phyloP scores from a whole-genome alignment of 2,888 invertebrate genomes.

The Sicus ferrugineus region DNA sequence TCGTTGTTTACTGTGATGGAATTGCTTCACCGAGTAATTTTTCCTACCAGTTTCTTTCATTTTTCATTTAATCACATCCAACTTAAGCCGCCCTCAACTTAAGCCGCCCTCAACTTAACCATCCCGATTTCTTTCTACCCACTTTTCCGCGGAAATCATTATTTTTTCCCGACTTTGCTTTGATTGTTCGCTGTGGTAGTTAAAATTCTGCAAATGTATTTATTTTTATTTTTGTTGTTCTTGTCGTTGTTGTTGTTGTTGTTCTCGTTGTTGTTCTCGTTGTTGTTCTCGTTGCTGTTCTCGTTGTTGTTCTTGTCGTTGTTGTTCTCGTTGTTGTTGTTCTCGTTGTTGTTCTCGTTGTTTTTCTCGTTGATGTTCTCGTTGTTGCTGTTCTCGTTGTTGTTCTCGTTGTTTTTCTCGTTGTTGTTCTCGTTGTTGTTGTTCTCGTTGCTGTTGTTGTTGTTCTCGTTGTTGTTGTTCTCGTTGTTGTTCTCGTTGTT shows the following conservation, averaged over 20 bases:
- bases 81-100: too few relatives aligned
- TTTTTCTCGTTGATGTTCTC: not conserved
- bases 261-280: not conserved
- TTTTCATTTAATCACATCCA: not conserved
- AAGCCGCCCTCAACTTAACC: too few relatives aligned
- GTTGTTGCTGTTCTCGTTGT: not conserved
- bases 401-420: not conserved
- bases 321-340: not conserved
- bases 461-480: not conserved
- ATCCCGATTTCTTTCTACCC: too few relatives aligned
- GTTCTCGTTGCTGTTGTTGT: too few relatives aligned
- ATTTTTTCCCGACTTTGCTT: not conserved
- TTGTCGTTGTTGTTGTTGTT: not conserved
- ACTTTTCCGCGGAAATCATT: too few relatives aligned
- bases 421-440: not conserved
- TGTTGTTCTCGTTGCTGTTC: not conserved
- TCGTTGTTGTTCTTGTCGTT: not conserved
- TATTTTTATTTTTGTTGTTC: too few relatives aligned
- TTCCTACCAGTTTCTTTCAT: not conserved
- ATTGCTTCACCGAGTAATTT: slow-evolving; percentile 22
- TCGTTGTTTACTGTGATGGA: slow-evolving; percentile 21
- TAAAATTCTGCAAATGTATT: not conserved
- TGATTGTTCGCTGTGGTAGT: not conserved
- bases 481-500: not conserved
- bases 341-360: not conserved